Percentiles rank a stretch among this genome's conserved stretches.
Conservation (phyloP, 2,797 vertebrate genomes). For the Austrolebias charrua region DNA sequence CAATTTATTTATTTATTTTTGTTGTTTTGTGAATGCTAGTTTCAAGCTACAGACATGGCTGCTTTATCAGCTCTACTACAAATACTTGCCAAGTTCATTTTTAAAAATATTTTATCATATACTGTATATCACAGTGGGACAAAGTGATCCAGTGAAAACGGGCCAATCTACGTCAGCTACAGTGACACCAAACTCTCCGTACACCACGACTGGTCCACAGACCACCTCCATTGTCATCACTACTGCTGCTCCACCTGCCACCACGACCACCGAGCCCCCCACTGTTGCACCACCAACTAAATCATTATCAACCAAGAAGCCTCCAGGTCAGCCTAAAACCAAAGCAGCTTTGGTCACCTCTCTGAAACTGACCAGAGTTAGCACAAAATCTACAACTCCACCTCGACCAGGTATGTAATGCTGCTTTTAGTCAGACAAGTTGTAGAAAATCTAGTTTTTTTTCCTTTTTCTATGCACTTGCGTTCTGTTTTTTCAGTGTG, state of each 20-base stretch:
- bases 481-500: constrained; percentile 77
- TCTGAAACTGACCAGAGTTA: constrained; percentile 22
- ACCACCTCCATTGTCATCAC: constrained; percentile 23
- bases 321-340: constrained; percentile 33
- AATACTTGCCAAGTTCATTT: neutral
- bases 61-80: too few species aligned
- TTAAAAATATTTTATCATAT: constrained; percentile 20
- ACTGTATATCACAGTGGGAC: constrained; percentile 70
- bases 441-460: neutral
- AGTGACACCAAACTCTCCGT: constrained; percentile 30
- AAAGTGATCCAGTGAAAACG: constrained; percentile 35
- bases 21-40: too few species aligned
- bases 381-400: constrained; percentile 32
- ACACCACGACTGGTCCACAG: constrained; percentile 30
- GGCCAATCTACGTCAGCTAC: constrained; percentile 49
- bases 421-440: neutral
- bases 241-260: constrained; percentile 22
- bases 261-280: constrained; percentile 48
- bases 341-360: constrained; percentile 43
- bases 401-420: constrained; percentile 51
- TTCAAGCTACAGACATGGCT: too few species aligned
- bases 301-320: constrained; percentile 47
- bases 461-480: neutral
- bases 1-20: too few species aligned
- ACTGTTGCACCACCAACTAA: constrained; percentile 24